Percentiles rank a stretch among this genome's conserved stretches.
Evolutionary conservation across 1,140 invertebrate genomes (phyloP).

Genomic region (Drosophila sechellia): DNA sequence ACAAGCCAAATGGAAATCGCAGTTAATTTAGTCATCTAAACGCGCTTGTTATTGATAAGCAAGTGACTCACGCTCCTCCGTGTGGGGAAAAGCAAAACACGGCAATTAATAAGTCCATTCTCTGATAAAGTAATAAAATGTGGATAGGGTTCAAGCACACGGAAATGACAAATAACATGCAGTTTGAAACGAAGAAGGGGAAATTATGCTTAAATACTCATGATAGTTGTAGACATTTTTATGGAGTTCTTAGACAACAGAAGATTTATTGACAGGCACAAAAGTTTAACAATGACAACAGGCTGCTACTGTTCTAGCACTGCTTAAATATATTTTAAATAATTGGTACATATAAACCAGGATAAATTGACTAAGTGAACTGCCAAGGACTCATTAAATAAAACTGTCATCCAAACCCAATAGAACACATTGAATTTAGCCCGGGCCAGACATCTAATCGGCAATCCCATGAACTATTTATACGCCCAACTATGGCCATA

Average conservation of each 20-base stretch:
- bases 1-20: constrained; percentile 36
- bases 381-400: neutral
- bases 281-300: neutral
- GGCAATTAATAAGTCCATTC: constrained; percentile 22
- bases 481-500: neutral
- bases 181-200: neutral
- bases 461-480: constrained; percentile 5
- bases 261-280: neutral
- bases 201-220: neutral
- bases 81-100: neutral
- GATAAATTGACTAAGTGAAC: too few relatives aligned
- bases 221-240: neutral
- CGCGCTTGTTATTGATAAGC: constrained; percentile 66
- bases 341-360: too few relatives aligned
- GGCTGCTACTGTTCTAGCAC: too few relatives aligned
- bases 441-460: neutral
- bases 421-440: neutral
- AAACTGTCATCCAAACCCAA: neutral
- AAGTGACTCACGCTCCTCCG: constrained; percentile 5
- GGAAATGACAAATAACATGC: neutral
- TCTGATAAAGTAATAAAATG: constrained; percentile 10
- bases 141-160: neutral
- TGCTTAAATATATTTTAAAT: too few relatives aligned
- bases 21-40: constrained; percentile 79
- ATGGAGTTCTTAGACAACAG: neutral